Percentiles rank a stretch among this genome's conserved stretches.
Evolutionary conservation across 2,797 vertebrate species (phyloP).

Genomic region (Cichlasoma orientale): DNA sequence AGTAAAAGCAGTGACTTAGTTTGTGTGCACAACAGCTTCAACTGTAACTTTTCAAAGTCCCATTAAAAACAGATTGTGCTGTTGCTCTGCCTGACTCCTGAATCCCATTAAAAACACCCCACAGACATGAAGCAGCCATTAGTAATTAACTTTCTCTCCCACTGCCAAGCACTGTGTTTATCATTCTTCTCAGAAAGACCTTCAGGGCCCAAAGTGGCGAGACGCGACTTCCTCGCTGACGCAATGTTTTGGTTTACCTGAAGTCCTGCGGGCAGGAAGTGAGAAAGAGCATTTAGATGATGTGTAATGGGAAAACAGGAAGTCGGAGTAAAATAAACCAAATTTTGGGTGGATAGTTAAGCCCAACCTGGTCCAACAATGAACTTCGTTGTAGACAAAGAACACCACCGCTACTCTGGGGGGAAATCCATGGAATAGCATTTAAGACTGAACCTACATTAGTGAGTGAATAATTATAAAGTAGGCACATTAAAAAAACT

Average conservation of each 20-base stretch:
- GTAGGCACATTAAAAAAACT: neutral
- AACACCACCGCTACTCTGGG: conserved; percentile 45
- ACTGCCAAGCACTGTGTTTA: conserved; percentile 67
- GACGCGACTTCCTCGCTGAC: conserved; percentile 59
- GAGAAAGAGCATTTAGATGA: conserved; percentile 67
- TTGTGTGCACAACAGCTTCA: conserved; percentile 40
- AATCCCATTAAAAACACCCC: conserved; percentile 71
- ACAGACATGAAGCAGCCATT: conserved; percentile 72
- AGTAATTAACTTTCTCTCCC: conserved; percentile 75
- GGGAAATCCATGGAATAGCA: conserved; percentile 18
- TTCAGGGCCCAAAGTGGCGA: conserved; percentile 46
- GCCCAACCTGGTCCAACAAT: conserved; percentile 52
- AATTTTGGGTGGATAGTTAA: conserved; percentile 55
- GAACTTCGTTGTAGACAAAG: conserved; percentile 61
- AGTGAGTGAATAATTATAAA: neutral
- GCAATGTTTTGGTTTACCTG: conserved; percentile 78
- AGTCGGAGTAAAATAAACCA: conserved; percentile 71
- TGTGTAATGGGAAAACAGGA: conserved; percentile 77
- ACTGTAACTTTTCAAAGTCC: conserved; percentile 52
- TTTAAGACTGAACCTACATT: conserved; percentile 28
- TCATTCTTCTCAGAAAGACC: conserved; percentile 55
- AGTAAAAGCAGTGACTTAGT: conserved; percentile 55
- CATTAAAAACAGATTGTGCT: conserved; percentile 71
- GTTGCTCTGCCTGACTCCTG: conserved; percentile 60
- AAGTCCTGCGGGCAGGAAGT: conserved; percentile 73